Evolutionary conservation across 2,113 vertebrate species (phyloP).

Genomic region (Ageneiosus marmoratus): DNA sequence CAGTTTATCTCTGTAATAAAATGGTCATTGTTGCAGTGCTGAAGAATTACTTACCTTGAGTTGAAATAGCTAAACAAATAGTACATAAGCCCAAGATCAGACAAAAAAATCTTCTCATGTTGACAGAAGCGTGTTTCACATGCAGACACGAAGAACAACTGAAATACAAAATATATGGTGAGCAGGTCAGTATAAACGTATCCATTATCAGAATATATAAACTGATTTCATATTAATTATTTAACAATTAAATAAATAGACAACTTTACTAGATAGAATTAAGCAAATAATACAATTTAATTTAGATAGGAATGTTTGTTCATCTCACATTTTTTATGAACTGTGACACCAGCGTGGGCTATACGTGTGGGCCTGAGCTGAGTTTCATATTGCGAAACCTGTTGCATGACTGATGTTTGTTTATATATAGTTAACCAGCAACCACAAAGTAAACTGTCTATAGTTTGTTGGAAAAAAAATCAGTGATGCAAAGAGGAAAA

Average conservation of each 20-base stretch:
- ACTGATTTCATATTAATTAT: neutral
- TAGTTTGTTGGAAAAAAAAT: neutral
- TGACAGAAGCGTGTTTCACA: too few species aligned
- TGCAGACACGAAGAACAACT: neutral
- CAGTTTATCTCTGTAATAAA: neutral
- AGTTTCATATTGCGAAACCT: constrained; percentile 5
- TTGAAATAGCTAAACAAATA: neutral
- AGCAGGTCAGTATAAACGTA: neutral
- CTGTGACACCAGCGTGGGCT: neutral
- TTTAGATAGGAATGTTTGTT: neutral
- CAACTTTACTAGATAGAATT: neutral
- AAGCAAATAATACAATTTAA: neutral
- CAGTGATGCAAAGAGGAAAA: neutral
- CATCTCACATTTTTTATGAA: neutral
- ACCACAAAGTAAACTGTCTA: constrained; percentile 2
- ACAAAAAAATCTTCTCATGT: constrained; percentile 2
- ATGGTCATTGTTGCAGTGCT: too few species aligned
- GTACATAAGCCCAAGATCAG: neutral
- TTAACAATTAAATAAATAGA: neutral
- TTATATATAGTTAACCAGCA: neutral
- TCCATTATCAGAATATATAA: too few species aligned
- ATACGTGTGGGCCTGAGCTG: neutral
- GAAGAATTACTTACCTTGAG: constrained; percentile 12
- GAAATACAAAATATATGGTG: neutral
- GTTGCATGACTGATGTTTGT: neutral